A percentile compares a stretch with the other conserved stretches of the same genome.
These are phyloP conservation scores for Chymomyza caudatula DNA, from an alignment of 2,888 invertebrate species.

Conservation along the genomic window DNA sequence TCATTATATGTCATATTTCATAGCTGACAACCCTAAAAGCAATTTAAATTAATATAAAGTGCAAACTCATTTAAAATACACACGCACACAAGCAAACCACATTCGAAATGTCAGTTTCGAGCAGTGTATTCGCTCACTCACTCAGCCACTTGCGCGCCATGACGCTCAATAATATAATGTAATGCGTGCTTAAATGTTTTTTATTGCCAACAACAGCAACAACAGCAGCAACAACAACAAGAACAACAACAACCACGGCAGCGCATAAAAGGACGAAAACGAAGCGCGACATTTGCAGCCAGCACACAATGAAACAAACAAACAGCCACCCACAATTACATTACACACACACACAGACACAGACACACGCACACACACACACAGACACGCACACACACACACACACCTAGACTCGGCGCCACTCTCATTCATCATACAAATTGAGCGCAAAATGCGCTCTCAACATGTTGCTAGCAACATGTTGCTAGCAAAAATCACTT, in stretches of 20 bases:
- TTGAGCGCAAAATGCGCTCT: constrained; percentile 32
- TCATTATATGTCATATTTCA: constrained; percentile 53
- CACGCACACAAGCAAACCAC: constrained; percentile 13
- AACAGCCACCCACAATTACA: not conserved
- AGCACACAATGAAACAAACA: constrained; percentile 15
- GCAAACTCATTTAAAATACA: constrained; percentile 49
- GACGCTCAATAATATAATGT: constrained; percentile 60
- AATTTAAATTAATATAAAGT: constrained; percentile 68
- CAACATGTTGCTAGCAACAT: constrained; percentile 55
- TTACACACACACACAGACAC: constrained; percentile 16
- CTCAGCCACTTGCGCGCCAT: constrained; percentile 14
- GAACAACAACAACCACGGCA: constrained; percentile 7
- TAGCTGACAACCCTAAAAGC: constrained; percentile 61
- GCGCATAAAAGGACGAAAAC: not conserved
- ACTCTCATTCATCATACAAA: constrained; percentile 10
- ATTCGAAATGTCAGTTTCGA: constrained; percentile 61
- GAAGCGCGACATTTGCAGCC: constrained; percentile 4
- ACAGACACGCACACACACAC: constrained; percentile 16
- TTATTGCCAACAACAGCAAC: constrained; percentile 52
- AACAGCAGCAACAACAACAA: constrained; percentile 29
- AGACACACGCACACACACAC: constrained; percentile 32
- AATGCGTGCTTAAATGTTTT: constrained; percentile 72
- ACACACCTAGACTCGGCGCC: not conserved
- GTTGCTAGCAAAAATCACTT: constrained; percentile 38
- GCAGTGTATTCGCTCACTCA: constrained; percentile 23